Evolutionary conservation across 2,113 vertebrate genomes (phyloP).

Genomic region (Struthio camelus): DNA sequence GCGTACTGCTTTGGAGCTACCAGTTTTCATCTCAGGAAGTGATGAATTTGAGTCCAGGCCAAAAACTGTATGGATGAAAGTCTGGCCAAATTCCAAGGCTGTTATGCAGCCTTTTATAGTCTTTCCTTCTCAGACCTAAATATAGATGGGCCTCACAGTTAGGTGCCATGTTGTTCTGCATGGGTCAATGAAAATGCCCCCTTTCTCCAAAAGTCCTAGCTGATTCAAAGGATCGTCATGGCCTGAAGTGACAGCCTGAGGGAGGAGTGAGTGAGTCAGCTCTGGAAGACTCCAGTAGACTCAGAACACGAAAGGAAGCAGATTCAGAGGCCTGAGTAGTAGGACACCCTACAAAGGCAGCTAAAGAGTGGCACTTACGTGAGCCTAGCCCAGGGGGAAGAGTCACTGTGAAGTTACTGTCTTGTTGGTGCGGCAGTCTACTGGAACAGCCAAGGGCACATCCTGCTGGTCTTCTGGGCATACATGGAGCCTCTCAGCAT

Average conservation of each 20-base stretch:
- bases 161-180: background rate
- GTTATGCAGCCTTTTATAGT: background rate
- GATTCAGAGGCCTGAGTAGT: background rate
- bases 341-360: background rate
- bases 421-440: accelerated
- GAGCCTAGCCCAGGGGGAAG: background rate
- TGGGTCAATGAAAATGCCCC: background rate
- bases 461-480: background rate
- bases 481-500: too few species aligned
- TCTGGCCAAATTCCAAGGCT: background rate
- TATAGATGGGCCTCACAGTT: background rate
- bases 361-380: background rate
- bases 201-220: background rate
- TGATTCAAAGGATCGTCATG: background rate
- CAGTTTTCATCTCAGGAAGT: background rate
- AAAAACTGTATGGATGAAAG: background rate
- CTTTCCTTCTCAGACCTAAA: background rate
- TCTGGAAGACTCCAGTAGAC: background rate
- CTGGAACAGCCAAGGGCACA: background rate
- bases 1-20: background rate
- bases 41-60: background rate
- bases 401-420: background rate
- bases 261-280: accelerated
- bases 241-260: background rate
- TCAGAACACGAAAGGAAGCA: background rate